Evolutionary conservation across 2,888 invertebrate genomes (phyloP).

Genomic region (Nephrotoma flavescens): DNA sequence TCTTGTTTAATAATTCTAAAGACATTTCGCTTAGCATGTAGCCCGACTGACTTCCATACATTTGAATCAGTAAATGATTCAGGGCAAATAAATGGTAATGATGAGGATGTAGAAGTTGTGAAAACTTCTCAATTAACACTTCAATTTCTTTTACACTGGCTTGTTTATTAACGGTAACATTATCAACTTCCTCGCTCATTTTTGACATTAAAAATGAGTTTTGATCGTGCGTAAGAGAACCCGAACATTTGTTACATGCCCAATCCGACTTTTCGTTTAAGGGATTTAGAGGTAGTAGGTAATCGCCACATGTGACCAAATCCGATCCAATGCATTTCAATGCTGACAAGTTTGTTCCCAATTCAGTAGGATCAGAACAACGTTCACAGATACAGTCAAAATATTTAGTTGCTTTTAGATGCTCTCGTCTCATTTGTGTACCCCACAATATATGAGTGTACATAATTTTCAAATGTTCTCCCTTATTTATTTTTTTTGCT

Average conservation of each 20-base stretch:
- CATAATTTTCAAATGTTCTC: conserved; percentile 64
- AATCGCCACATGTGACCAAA: conserved; percentile 42
- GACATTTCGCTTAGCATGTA: conserved; percentile 38
- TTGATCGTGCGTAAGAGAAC: conserved; percentile 40
- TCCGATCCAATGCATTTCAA: conserved; percentile 34
- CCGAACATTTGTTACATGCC: conserved; percentile 56
- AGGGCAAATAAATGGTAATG: conserved; percentile 73
- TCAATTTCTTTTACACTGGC: conserved; percentile 42
- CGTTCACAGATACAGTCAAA: conserved; percentile 59
- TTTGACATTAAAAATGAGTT: conserved; percentile 44
- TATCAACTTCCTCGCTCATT: conserved; percentile 64
- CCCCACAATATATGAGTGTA: conserved; percentile 84
- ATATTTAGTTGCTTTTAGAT: conserved; percentile 63
- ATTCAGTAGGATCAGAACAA: conserved; percentile 67
- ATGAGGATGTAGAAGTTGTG: conserved; percentile 63
- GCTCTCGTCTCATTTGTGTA: conserved; percentile 63
- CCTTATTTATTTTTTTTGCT: conserved; percentile 49
- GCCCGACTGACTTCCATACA: conserved; percentile 56
- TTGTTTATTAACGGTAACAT: conserved; percentile 39
- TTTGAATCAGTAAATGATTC: conserved; percentile 66
- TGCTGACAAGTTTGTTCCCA: conserved; percentile 49
- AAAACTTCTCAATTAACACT: conserved; percentile 48
- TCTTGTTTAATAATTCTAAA: conserved; percentile 44
- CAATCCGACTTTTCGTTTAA: conserved; percentile 57
- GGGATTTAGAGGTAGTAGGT: conserved; percentile 55